Conservation (phyloP, 2,113 vertebrate genomes). For the Xenus cinereus region DNA sequence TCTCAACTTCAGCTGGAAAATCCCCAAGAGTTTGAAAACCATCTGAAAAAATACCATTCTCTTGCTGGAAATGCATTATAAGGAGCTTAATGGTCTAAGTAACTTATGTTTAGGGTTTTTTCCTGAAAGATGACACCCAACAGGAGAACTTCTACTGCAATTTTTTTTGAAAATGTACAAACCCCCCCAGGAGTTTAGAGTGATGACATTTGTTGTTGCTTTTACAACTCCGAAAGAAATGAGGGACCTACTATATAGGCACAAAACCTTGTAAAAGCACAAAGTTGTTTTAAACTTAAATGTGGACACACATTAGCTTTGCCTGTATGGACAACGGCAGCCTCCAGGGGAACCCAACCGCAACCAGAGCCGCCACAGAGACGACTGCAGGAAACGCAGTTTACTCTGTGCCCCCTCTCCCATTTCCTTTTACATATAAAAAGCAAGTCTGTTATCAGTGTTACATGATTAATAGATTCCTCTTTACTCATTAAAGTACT, state of each 20-base stretch:
- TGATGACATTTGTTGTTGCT: background rate
- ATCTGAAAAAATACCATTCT: background rate
- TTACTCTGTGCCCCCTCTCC: background rate
- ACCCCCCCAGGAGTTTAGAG: background rate
- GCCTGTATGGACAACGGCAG: background rate
- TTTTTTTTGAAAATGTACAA: background rate
- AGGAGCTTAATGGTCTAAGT: background rate
- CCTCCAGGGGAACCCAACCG: background rate
- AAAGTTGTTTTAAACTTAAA: background rate
- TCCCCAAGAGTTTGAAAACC: background rate
- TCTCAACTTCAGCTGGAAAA: background rate
- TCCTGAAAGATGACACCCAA: background rate
- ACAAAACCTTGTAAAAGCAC: background rate
- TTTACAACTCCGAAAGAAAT: background rate
- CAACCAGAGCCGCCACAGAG: background rate
- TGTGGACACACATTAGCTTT: fast-evolving
- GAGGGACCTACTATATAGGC: background rate
- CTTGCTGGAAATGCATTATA: background rate
- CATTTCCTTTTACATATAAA: background rate
- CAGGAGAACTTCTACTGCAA: background rate
- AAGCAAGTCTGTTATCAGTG: background rate
- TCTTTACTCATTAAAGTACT: background rate
- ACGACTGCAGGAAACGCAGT: background rate
- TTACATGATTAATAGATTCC: background rate
- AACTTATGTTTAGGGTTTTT: background rate